phyloP scores from a whole-genome alignment of 2,113 vertebrate species.

The Eublepharis macularius region DNA sequence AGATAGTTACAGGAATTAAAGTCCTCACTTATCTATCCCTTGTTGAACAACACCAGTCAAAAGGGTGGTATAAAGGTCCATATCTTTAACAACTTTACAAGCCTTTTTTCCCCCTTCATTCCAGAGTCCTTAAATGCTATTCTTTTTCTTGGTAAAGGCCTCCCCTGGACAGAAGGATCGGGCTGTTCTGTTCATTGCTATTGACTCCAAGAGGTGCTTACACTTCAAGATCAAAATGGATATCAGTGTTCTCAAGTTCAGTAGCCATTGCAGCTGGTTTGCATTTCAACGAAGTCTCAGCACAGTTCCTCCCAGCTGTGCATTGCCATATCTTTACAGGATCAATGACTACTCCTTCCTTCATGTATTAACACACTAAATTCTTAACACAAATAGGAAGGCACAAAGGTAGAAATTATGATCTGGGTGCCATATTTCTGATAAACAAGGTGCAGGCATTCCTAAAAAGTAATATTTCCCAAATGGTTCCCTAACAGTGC shows the following conservation, averaged over 20 bases:
- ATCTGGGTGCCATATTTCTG: neutral
- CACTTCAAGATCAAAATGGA: neutral
- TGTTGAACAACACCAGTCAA: too few relatives aligned
- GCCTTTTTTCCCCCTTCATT: too few relatives aligned
- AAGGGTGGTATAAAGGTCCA: too few relatives aligned
- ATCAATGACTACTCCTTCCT: neutral
- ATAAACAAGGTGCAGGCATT: neutral
- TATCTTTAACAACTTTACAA: neutral
- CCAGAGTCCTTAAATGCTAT: neutral
- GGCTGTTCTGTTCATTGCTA: neutral
- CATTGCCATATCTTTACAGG: neutral
- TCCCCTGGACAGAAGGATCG: neutral
- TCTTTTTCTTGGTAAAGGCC: neutral
- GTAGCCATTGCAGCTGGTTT: neutral
- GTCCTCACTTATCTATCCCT: too few relatives aligned
- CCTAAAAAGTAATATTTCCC: too few relatives aligned
- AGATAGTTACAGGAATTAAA: too few relatives aligned
- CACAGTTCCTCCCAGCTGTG: neutral
- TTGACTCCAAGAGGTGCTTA: neutral
- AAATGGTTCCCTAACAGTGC: too few relatives aligned
- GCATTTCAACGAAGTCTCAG: neutral
- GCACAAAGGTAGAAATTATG: neutral
- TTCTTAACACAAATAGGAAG: neutral
- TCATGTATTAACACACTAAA: neutral
- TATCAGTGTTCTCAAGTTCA: neutral